A percentile compares a stretch with the other conserved stretches of the same genome.
These are phyloP conservation scores for Argyrosomus japonicus DNA, from an alignment of 2,113 vertebrate species.

Conservation along the genomic window DNA sequence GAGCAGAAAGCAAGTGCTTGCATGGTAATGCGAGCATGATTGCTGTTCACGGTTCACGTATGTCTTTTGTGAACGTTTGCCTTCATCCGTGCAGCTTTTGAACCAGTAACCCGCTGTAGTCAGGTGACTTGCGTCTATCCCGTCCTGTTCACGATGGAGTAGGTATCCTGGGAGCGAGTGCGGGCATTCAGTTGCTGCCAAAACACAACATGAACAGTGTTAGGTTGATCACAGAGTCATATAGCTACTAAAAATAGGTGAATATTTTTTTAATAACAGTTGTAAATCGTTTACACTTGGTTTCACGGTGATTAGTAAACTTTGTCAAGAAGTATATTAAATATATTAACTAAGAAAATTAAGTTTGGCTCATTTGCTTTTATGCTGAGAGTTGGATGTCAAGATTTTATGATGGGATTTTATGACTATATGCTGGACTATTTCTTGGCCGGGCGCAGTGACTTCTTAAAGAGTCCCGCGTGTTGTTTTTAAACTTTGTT, in stretches of 20 bases:
- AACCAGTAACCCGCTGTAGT: background rate
- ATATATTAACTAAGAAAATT: background rate
- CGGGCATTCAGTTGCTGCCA: constrained; percentile 52
- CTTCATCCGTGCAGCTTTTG: rapidly evolving
- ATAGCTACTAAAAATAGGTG: background rate
- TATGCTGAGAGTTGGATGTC: background rate
- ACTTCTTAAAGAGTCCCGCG: background rate
- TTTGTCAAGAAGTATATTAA: background rate
- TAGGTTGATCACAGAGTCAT: background rate
- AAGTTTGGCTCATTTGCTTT: background rate
- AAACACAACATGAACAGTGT: constrained; percentile 18
- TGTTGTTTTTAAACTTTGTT: background rate
- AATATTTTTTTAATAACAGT: background rate
- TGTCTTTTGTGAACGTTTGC: rapidly evolving
- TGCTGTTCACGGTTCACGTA: background rate
- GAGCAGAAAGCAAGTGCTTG: background rate
- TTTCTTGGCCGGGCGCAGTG: background rate
- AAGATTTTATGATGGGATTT: background rate
- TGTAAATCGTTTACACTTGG: background rate
- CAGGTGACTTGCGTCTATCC: constrained; percentile 2
- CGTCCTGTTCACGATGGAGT: constrained; percentile 56
- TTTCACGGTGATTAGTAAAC: background rate
- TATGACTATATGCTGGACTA: background rate
- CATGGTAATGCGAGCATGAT: background rate
- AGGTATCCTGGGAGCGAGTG: constrained; percentile 46